phyloP scores from a whole-genome alignment of 2,113 vertebrate genomes.

The Nyctereutes procyonoides region DNA sequence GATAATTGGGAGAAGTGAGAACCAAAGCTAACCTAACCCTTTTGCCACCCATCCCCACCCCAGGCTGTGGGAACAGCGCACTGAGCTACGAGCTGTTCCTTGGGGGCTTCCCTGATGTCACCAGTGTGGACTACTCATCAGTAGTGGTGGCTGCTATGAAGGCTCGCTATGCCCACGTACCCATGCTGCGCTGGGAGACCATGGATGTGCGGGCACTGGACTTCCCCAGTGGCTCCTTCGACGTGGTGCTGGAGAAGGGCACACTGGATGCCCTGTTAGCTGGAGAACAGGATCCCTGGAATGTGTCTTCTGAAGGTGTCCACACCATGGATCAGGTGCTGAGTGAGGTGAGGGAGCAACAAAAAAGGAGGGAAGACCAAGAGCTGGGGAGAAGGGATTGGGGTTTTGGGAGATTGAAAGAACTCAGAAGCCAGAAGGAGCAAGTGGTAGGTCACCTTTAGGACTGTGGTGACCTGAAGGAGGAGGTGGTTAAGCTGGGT shows the following conservation, averaged over 20 bases:
- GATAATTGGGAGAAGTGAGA: conserved; percentile 3
- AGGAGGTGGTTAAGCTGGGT: background rate
- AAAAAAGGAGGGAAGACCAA: background rate
- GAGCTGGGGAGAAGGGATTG: background rate
- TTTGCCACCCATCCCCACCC: background rate
- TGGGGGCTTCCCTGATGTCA: conserved; percentile 90
- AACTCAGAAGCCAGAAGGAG: background rate
- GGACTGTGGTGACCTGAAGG: background rate
- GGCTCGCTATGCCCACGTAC: conserved; percentile 85
- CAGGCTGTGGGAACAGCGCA: conserved; percentile 96
- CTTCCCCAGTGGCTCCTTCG: conserved; percentile 89
- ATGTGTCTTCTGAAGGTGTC: conserved; percentile 84
- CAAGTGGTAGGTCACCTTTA: background rate
- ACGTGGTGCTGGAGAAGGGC: conserved; percentile 95
- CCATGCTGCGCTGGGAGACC: conserved; percentile 91
- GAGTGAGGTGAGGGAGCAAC: conserved; percentile 87
- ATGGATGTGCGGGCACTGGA: conserved; percentile 92
- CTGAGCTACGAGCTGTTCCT: conserved; percentile 91
- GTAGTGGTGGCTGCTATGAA: conserved; percentile 93
- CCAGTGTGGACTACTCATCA: conserved; percentile 94
- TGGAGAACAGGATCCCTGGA: conserved; percentile 93
- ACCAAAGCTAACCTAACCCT: conserved; percentile 52
- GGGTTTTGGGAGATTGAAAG: background rate
- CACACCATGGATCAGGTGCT: conserved; percentile 89
- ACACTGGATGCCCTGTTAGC: conserved; percentile 94